A percentile compares a stretch with the other conserved stretches of the same genome.
Conservation (phyloP, 2,888 invertebrate genomes). For the Ceriagrion tenellum region DNA sequence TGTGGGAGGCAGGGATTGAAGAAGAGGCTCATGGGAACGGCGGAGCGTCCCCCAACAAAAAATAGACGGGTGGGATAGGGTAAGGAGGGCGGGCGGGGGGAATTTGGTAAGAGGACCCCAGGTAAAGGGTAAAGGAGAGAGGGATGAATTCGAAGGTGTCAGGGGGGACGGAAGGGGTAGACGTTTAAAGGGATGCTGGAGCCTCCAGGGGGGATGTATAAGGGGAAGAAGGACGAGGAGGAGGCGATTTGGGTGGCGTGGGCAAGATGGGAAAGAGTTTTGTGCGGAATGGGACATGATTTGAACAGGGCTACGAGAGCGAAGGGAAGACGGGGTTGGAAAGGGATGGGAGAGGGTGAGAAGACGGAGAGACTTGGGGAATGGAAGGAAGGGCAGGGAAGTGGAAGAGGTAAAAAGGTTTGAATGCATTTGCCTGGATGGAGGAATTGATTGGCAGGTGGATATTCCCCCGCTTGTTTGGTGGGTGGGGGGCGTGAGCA, state of each 20-base stretch:
- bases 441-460: slow-evolving; percentile 53
- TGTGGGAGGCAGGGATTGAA: slow-evolving; percentile 24
- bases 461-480: not conserved
- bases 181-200: not conserved
- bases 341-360: not conserved
- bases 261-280: slow-evolving; percentile 14
- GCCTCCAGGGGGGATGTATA: not conserved
- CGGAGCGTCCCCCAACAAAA: not conserved
- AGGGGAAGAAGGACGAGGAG: not conserved
- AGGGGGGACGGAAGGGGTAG: not conserved
- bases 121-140: too few species aligned
- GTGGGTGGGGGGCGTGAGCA: not conserved
- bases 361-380: not conserved
- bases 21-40: slow-evolving; percentile 46
- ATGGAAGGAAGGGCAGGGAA: not conserved
- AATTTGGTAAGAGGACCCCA: not conserved
- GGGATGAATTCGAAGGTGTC: too few species aligned
- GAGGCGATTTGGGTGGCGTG: not conserved
- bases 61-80: too few species aligned
- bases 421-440: slow-evolving; percentile 44
- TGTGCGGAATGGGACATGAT: slow-evolving; percentile 4
- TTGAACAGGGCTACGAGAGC: not conserved
- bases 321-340: too few species aligned
- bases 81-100: not conserved
- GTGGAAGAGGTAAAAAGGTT: slow-evolving; percentile 40